Conservation (phyloP, 2,797 vertebrate genomes). For the Dendrocincla tyrannina region DNA sequence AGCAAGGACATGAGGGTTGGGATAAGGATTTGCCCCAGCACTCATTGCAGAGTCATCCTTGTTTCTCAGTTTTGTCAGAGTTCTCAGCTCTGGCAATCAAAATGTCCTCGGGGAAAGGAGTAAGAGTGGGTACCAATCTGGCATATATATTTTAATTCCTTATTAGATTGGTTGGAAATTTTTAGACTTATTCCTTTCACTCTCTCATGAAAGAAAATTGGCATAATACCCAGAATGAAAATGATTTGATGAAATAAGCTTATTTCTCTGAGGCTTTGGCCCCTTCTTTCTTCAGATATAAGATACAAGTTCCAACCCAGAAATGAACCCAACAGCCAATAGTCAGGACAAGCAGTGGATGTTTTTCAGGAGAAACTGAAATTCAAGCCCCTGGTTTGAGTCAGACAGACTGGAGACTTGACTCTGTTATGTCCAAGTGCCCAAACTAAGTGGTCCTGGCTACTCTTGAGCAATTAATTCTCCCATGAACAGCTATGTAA, state of each 20-base stretch:
- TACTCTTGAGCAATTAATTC: neutral
- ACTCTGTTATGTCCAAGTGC: neutral
- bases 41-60: neutral
- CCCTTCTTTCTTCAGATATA: neutral
- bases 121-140: neutral
- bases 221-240: neutral
- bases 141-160: neutral
- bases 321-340: neutral
- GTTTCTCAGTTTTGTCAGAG: neutral
- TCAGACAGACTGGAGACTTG: neutral
- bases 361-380: neutral
- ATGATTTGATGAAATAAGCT: neutral
- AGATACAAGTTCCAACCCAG: neutral
- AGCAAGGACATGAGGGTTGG: rapidly evolving
- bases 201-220: neutral
- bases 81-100: neutral
- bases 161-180: neutral
- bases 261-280: neutral
- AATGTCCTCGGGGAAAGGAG: neutral
- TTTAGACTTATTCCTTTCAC: neutral
- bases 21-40: neutral
- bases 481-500: neutral
- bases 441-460: neutral
- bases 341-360: neutral
- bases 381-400: neutral